phyloP scores from a whole-genome alignment of 2,888 invertebrate species.

The Beris morrisii region DNA sequence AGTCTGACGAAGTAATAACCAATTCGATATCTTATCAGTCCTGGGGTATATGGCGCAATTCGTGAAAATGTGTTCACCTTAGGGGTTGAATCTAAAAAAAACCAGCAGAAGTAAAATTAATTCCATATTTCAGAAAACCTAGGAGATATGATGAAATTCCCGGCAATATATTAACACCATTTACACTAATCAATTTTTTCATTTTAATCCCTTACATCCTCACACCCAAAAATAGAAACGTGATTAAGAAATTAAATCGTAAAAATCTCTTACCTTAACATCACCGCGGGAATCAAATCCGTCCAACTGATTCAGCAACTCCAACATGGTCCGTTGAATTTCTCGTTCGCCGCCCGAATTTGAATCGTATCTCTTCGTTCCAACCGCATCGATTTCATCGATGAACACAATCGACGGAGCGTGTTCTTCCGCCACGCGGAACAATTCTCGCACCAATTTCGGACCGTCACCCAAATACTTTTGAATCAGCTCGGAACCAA shows the following conservation, averaged over 20 bases:
- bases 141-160: too few relatives aligned
- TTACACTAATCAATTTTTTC: too few relatives aligned
- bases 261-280: constrained; percentile 72
- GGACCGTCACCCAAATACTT: constrained; percentile 99
- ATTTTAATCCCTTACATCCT: too few relatives aligned
- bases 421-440: constrained; percentile 99
- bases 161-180: too few relatives aligned
- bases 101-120: too few relatives aligned
- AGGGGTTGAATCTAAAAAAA: too few relatives aligned
- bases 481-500: constrained; percentile 98
- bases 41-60: too few relatives aligned
- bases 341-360: constrained; percentile 99
- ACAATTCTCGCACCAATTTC: constrained; percentile 94
- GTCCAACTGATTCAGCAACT: constrained; percentile 96
- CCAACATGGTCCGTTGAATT: constrained; percentile 99
- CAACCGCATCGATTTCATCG: constrained; percentile 99
- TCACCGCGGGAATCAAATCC: constrained; percentile 97
- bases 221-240: background rate
- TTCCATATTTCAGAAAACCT: too few relatives aligned
- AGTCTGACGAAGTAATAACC: too few relatives aligned
- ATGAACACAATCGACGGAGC: constrained; percentile 99
- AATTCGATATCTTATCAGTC: too few relatives aligned
- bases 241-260: background rate
- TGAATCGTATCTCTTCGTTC: constrained; percentile 98
- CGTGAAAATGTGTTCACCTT: too few relatives aligned